These are phyloP conservation scores for Thera obeliscata DNA, from an alignment of 2,888 invertebrate species.

Conservation along the genomic window DNA sequence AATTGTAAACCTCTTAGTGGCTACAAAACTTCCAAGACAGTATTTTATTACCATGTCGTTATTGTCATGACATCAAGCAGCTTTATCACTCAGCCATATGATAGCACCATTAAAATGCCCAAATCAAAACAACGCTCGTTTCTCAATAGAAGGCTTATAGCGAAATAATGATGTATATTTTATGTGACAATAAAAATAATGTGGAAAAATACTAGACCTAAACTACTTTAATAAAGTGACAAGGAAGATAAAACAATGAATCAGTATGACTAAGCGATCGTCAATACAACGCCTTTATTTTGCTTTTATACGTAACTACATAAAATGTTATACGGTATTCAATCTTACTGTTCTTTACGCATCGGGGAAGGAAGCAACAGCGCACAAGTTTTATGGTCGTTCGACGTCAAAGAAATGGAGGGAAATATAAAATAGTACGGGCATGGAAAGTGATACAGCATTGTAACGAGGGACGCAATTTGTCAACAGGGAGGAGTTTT, in stretches of 20 bases:
- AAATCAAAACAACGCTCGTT: conserved; percentile 16
- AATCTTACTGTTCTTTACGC: conserved; percentile 39
- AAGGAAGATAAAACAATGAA: conserved; percentile 9
- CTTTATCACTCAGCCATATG: conserved; percentile 16
- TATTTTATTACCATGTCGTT: conserved; percentile 22
- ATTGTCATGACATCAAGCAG: conserved; percentile 15
- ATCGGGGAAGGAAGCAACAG: conserved; percentile 47
- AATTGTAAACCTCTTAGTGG: conserved; percentile 13
- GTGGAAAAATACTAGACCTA: neutral
- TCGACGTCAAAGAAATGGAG: conserved; percentile 54
- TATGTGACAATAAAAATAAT: conserved; percentile 4
- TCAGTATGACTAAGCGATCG: conserved; percentile 39
- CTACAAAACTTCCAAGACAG: conserved; percentile 11
- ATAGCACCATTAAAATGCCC: conserved; percentile 12
- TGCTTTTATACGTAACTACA: conserved; percentile 30
- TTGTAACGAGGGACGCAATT: conserved; percentile 70
- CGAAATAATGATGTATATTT: neutral
- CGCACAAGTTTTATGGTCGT: conserved; percentile 54
- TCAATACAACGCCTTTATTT: conserved; percentile 44
- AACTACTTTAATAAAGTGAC: conserved; percentile 17
- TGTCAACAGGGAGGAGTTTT: conserved; percentile 71
- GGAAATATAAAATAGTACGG: conserved; percentile 64
- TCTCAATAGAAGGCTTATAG: neutral
- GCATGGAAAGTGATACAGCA: conserved; percentile 63
- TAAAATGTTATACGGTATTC: conserved; percentile 46